Evolutionary conservation across 2,113 vertebrate species (phyloP), one percentile per base, ranked within the genome.

Genomic region (Grus americana): DNA sequence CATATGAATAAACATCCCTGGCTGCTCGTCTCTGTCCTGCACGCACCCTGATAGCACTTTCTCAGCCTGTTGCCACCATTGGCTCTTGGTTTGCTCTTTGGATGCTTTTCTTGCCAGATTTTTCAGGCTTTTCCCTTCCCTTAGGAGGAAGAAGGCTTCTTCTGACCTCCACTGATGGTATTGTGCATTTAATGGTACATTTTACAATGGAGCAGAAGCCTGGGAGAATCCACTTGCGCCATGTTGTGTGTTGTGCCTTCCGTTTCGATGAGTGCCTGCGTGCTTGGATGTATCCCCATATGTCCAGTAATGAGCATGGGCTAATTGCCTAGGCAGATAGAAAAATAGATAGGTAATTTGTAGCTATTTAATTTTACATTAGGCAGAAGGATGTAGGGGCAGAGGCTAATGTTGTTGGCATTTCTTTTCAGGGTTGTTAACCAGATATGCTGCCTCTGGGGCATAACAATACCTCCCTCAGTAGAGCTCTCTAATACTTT

Each of bases 291-390:
- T 95, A 97, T 97, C 93, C 93, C 95, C 94, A 85, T 14, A 94
- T 82, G 94, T 96, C 95, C 95, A 88, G 96, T 94, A 97, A 97
- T 93, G 91, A 97, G 81, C 87, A 59, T 1, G 59, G 81, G 87
- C 93, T 97, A 97, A 97, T 97, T 97, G 95, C 87, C 67, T 95
- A 96, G 90, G 93, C 94, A 97, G 94, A 95, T 97, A 96, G 95
- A 95, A 96, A 95, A 97, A 97, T 93, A 97, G 95, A 95, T 95
- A 95, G 95, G 93, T 95, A 97, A 97, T 97, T 95, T 97, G 95
- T 97, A 95, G 96, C 94, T 94, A 92, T 96, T 97, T 95, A 96
- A 97, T 97, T 95, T 97, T 97, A 96, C 96, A 96, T 97, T 96
- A 95, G 95, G 90, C 71, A 52, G 81, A 95, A 91, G 96, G 96